These are phyloP conservation scores for Drosophila micromelanica DNA, from an alignment of 1,140 invertebrate species.

Conservation along the genomic window DNA sequence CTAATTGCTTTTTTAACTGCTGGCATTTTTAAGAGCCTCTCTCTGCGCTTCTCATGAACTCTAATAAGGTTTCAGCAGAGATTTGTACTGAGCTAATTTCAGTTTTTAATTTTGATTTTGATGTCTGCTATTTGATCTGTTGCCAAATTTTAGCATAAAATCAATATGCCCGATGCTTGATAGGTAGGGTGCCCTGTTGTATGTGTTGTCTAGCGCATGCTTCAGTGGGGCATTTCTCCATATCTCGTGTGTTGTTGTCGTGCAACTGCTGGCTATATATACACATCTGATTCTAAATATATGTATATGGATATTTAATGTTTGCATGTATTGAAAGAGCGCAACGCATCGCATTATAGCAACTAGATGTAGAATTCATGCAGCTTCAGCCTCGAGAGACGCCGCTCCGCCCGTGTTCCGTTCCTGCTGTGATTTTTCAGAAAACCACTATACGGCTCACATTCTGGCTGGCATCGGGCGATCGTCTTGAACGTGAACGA, in stretches of 20 bases:
- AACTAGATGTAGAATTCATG: constrained; percentile 42
- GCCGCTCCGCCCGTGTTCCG: constrained; percentile 12
- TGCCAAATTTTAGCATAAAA: not conserved
- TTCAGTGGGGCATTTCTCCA: constrained; percentile 57
- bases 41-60: not conserved
- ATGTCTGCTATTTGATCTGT: not conserved
- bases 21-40: not conserved
- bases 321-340: constrained; percentile 34
- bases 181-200: constrained; percentile 16
- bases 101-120: too few species aligned
- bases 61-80: not conserved
- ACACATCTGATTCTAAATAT: constrained; percentile 10
- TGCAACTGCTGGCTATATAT: constrained; percentile 33
- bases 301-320: constrained; percentile 6
- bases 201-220: constrained; percentile 47
- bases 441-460: constrained; percentile 79
- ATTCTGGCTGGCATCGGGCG: constrained; percentile 39
- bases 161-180: constrained; percentile 4
- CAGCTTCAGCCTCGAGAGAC: constrained; percentile 38
- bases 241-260: constrained; percentile 25
- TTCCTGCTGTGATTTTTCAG: constrained; percentile 47
- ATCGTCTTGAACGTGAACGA: constrained; percentile 27
- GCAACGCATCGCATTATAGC: constrained; percentile 80
- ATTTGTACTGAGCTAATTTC: too few species aligned
- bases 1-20: too few species aligned